Percentiles rank a stretch among this genome's conserved stretches.
Evolutionary conservation across 2,888 invertebrate species (phyloP).

Genomic region (Habrosyne pyritoides): DNA sequence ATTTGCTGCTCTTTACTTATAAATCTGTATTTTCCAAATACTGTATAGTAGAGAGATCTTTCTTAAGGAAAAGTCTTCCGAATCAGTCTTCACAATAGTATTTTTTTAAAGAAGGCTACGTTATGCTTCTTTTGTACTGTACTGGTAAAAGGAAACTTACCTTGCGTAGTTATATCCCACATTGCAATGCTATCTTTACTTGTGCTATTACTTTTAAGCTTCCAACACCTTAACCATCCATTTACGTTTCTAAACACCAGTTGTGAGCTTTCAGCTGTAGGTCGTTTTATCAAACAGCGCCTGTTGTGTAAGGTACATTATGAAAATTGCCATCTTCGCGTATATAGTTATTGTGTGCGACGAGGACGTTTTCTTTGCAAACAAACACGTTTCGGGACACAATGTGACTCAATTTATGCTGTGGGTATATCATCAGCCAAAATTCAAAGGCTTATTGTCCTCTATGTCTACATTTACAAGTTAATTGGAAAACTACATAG

Average conservation of each 20-base stretch:
- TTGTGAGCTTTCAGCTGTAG: not conserved
- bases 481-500: constrained; percentile 57
- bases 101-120: not conserved
- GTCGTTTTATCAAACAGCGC: not conserved
- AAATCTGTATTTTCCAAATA: not conserved
- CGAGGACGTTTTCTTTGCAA: constrained; percentile 40
- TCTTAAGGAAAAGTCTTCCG: not conserved
- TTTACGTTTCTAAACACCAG: not conserved
- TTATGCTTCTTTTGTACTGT: not conserved
- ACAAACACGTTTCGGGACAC: constrained; percentile 30
- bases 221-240: not conserved
- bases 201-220: not conserved
- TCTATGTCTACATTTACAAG: constrained; percentile 33
- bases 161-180: not conserved
- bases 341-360: constrained; percentile 31
- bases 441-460: constrained; percentile 39
- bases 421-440: constrained; percentile 21
- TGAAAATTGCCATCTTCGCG: constrained; percentile 35
- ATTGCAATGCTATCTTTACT: not conserved
- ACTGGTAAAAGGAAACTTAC: not conserved
- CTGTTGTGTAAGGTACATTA: constrained; percentile 19
- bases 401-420: constrained; percentile 44
- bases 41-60: not conserved
- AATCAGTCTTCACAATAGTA: not conserved
- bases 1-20: not conserved